These are phyloP conservation scores for Oxyteleia sp. DNA, from an alignment of 2,888 invertebrate genomes.

Conservation along the genomic window DNA sequence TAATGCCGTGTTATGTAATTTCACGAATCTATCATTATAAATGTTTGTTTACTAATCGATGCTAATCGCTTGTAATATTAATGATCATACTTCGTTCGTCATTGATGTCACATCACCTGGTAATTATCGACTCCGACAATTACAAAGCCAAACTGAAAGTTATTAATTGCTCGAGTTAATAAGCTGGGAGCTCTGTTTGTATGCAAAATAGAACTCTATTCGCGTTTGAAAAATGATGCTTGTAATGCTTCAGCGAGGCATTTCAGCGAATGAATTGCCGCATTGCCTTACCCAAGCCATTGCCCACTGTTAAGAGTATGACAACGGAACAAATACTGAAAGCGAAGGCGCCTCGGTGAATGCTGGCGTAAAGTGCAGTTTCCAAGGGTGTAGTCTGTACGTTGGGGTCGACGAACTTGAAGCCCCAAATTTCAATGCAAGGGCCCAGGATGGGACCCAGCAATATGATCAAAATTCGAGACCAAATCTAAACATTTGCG, in stretches of 20 bases:
- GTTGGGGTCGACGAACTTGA: constrained; percentile 79
- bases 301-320: constrained; percentile 79
- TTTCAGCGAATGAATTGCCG: constrained; percentile 1
- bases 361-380: constrained; percentile 79
- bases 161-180: too few relatives aligned
- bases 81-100: too few relatives aligned
- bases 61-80: too few relatives aligned
- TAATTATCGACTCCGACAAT: too few relatives aligned
- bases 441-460: constrained; percentile 74
- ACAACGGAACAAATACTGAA: constrained; percentile 76
- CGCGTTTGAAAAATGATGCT: too few relatives aligned
- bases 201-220: too few relatives aligned
- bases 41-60: too few relatives aligned
- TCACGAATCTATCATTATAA: too few relatives aligned
- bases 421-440: constrained; percentile 71
- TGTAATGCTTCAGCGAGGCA: constrained; percentile 13
- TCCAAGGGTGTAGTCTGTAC: constrained; percentile 71
- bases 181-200: too few relatives aligned
- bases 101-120: too few relatives aligned
- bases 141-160: too few relatives aligned
- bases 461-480: constrained; percentile 76
- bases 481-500: constrained; percentile 73
- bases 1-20: too few relatives aligned
- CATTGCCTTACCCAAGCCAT: constrained; percentile 79
- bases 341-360: constrained; percentile 78